Base-by-base conservation (phyloP, 2,888 invertebrate species). In the Endomychus coccineus region DNA sequence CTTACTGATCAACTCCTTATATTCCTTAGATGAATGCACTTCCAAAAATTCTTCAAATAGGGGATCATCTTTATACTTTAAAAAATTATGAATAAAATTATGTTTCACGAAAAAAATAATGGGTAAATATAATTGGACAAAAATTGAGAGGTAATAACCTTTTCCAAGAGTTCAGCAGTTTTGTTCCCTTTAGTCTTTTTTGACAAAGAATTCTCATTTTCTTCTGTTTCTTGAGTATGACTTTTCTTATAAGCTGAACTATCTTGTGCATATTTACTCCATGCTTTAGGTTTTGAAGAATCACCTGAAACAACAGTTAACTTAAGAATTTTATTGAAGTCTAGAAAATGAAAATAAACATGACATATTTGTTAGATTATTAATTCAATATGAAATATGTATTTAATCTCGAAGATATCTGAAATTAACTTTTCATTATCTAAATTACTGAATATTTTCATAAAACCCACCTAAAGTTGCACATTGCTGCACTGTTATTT, bases 201-300 rank as follows among this genome's bases (percentile, higher is more conserved):
- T 16, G 52, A 49, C 5, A 38, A 41, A 36, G 44, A 34, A 43
- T 53, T 45, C 42, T 64, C 46, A 22, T 30, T 23, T 44, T 50
- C 36, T 30, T 45, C 43, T 30, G 61, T 43, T 47, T 48, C 50
- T 43, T 44, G 60, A 50, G 35, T 62, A 50, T 72, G 68, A 14
- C 69, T 53, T 44, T 73, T 75, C 51, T 75, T 74, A 52, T 73
- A 77, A 3, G 76, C 75, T 39, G 77, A 75, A 59, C 83, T 87
- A 40, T 89, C 89, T 21, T 75, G 62, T 1, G 91, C 77, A 69
- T 94, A 83, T 69, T 91, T 92, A 62, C 92, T 95, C 92, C 94
- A 94, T 0, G 94, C 77, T 64, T 86, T 78, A 1, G 91, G 88
- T 62, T 94, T 94, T 33, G 71, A 71, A 24, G 74, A 58, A 56